Conservation (phyloP, 2,888 invertebrate species). For the Saturnia japonica region DNA sequence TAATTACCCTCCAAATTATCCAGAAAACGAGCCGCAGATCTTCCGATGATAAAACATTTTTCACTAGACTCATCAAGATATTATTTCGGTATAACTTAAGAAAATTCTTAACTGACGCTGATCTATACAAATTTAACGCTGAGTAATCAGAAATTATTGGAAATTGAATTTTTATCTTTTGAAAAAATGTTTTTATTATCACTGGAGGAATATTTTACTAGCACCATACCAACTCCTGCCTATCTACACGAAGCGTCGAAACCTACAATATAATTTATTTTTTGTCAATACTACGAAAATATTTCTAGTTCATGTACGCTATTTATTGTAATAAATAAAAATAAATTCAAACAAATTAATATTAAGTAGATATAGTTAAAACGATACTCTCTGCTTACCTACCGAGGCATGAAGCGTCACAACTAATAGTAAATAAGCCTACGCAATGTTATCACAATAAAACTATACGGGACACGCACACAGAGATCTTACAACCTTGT, state of each 20-base stretch:
- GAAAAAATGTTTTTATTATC: not conserved
- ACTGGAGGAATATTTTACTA: not conserved
- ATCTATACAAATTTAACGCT: not conserved
- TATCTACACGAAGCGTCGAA: too few relatives aligned
- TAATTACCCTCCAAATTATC: slow-evolving; percentile 38
- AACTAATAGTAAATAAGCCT: not conserved
- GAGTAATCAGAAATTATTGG: slow-evolving; percentile 2
- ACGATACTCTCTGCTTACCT: not conserved
- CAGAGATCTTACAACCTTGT: not conserved
- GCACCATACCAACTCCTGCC: not conserved
- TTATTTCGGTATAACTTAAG: slow-evolving; percentile 1
- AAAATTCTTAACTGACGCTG: slow-evolving; percentile 1
- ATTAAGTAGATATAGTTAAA: not conserved
- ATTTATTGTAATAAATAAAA: not conserved
- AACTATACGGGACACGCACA: not conserved
- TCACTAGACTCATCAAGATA: slow-evolving; percentile 9
- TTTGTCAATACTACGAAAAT: not conserved
- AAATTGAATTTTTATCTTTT: not conserved
- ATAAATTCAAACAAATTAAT: not conserved
- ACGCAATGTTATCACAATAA: not conserved
- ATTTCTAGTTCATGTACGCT: not conserved
- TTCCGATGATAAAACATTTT: slow-evolving; percentile 4
- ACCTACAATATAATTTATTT: too few relatives aligned
- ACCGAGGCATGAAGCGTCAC: not conserved
- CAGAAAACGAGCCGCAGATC: slow-evolving; percentile 17